Evolutionary conservation across 1,140 invertebrate species (phyloP), one percentile per base, ranked within the genome.

Genomic region (Drosophila navojoa): DNA sequence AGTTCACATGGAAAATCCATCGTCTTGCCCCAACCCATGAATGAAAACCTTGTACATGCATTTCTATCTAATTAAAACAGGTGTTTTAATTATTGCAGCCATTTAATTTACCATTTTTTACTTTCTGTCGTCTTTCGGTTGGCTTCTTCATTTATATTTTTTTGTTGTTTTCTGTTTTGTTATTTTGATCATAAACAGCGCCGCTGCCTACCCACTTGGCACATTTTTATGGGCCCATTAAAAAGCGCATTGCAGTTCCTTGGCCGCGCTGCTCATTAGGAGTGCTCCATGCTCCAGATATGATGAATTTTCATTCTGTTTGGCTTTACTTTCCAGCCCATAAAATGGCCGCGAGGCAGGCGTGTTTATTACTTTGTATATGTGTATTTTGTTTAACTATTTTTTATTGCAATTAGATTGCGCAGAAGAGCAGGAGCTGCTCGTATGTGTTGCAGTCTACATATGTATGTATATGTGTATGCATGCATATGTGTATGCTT

Each of bases 1-100:
- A 54, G 44, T 52, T 57, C 35, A 6, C 29, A 68, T 47, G 32
- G 27, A 61, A 32, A 45, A 25, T 50, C 11, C 22, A 47, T 7
- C 29, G 53, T 35, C 4, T 38, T 22, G 19, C 19, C 35, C 35
- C 35, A n/a, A n/a, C n/a, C n/a, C n/a, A n/a, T 2, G n/a, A 9
- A 15, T 16, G 1, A 6, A 44, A 44, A 15, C 7, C 9, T 13
- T 62, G 71, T 76, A 72, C 72, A 69, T 71, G 64, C 73, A 84
- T 89, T 84, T 84, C 73, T 62, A 80, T 89, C 68, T 89, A 89
- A 89, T 89, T 89, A 89, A 89, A 89, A 89, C 84, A 89, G 84
- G 84, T 89, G 84, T 89, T 89, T 89, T 90, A 89, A 89, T 84
- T 89, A 89, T 89, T 84, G 84, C 69, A 68, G 72, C 79, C 77